A percentile compares a stretch with the other conserved stretches of the same genome.
phyloP scores from a whole-genome alignment of 2,113 vertebrate species.

The Myocastor coypus region DNA sequence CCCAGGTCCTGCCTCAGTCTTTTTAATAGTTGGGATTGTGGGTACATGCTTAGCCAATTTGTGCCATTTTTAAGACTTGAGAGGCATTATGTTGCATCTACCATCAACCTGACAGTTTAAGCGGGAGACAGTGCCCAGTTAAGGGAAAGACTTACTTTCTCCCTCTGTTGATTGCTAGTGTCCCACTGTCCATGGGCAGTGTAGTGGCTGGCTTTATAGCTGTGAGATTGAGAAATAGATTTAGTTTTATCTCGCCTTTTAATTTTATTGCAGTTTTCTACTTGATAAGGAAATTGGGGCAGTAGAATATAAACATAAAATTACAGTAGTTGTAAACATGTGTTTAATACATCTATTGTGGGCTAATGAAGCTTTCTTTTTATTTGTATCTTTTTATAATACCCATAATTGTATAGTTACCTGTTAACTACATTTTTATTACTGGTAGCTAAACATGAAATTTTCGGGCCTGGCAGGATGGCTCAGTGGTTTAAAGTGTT shows the following conservation, averaged over 20 bases:
- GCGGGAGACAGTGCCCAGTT: neutral
- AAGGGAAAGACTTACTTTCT: neutral
- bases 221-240: neutral
- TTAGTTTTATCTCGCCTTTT: slow-evolving; percentile 42
- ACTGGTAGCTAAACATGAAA: neutral
- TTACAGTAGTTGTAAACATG: neutral
- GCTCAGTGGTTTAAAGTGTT: no score
- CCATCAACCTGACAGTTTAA: neutral
- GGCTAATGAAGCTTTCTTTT: slow-evolving; percentile 7
- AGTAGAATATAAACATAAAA: slow-evolving; percentile 30
- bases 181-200: neutral
- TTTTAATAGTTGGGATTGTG: no score
- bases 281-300: neutral
- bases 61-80: slow-evolving; percentile 5
- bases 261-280: slow-evolving; percentile 30
- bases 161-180: neutral
- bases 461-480: no score
- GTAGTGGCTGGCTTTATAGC: neutral
- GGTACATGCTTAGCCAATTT: neutral
- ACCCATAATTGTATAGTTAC: neutral
- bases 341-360: neutral
- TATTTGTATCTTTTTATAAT: neutral
- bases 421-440: neutral
- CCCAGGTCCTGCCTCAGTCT: neutral
- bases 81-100: neutral